phyloP scores from a whole-genome alignment of 2,888 invertebrate genomes.

The Cephus spinipes region DNA sequence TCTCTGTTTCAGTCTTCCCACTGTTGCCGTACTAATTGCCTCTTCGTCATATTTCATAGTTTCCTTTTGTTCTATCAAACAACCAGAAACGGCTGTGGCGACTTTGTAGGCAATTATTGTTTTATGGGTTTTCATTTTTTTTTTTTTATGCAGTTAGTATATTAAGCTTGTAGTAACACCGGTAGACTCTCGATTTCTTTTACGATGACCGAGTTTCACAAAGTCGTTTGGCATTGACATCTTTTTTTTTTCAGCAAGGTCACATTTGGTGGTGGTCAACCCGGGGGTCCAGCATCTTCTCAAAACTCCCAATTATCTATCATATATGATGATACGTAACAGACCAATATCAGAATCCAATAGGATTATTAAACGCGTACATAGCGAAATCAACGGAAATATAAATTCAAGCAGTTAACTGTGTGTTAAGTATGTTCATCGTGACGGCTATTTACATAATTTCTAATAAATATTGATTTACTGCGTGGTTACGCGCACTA shows the following conservation, averaged over 20 bases:
- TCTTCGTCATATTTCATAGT: background rate
- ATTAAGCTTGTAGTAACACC: too few species aligned
- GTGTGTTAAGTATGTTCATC: background rate
- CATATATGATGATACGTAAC: background rate
- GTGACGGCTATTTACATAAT: background rate
- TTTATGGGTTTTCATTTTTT: background rate
- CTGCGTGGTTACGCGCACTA: background rate
- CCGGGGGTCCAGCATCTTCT: background rate
- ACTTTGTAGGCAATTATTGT: background rate
- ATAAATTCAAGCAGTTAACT: background rate
- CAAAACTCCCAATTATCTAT: background rate
- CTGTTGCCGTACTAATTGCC: background rate
- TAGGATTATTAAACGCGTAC: background rate
- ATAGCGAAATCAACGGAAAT: background rate
- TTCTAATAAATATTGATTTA: background rate
- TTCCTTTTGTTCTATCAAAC: background rate
- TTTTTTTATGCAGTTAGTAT: background rate
- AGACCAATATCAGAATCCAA: background rate
- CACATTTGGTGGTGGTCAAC: background rate
- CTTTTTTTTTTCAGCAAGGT: background rate
- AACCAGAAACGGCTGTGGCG: background rate
- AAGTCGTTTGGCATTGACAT: background rate
- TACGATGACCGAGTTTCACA: background rate
- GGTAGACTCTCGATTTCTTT: too few species aligned
- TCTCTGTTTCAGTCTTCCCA: background rate